Evolutionary conservation across 2,888 invertebrate genomes (phyloP).

Genomic region (Callimorpha dominula): DNA sequence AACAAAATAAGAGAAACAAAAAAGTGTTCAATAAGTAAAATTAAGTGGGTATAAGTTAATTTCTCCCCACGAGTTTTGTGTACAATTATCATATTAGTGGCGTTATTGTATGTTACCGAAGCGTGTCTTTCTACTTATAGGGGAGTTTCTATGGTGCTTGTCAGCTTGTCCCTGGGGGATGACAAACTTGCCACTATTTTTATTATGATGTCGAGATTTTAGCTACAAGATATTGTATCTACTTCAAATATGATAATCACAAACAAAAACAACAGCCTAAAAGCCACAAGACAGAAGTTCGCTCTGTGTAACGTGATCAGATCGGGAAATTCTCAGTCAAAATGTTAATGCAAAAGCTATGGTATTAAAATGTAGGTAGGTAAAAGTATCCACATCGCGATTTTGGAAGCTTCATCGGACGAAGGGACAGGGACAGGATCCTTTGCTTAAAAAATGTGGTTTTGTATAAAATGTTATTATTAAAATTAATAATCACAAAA

Average conservation of each 20-base stretch:
- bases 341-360: no score
- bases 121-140: conserved; percentile 30
- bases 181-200: conserved; percentile 7
- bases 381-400: not conserved
- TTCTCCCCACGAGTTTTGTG: conserved; percentile 13
- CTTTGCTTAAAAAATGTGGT: not conserved
- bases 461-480: not conserved
- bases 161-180: conserved; percentile 27
- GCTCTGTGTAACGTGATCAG: not conserved
- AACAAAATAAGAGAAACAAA: not conserved
- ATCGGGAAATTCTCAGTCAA: not conserved
- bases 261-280: not conserved
- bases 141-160: conserved; percentile 41
- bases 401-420: no score
- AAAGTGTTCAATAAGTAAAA: not conserved
- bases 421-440: not conserved
- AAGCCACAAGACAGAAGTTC: no score
- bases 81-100: conserved; percentile 26
- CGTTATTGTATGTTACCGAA: conserved; percentile 31
- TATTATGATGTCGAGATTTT: conserved; percentile 13
- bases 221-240: not conserved
- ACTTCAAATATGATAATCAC: not conserved
- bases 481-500: not conserved
- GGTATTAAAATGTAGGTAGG: not conserved
- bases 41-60: conserved; percentile 16